These are phyloP conservation scores for Eupeodes corollae DNA, from an alignment of 1,140 invertebrate genomes.

Conservation along the genomic window DNA sequence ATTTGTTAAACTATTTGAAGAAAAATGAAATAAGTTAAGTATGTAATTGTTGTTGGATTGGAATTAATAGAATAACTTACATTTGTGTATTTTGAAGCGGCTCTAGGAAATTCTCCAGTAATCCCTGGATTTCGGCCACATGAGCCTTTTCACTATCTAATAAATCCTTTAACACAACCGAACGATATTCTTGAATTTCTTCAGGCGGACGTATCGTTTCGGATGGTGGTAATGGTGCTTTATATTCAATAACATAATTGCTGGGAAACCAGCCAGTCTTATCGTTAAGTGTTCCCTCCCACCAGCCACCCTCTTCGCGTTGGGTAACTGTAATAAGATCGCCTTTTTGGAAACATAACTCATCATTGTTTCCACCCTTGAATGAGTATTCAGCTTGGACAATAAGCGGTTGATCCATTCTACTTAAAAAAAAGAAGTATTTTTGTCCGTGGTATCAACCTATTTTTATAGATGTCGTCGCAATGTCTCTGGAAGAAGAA, in stretches of 20 bases:
- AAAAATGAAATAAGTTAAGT: conserved; percentile 18
- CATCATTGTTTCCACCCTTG: conserved; percentile 93
- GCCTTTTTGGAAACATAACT: conserved; percentile 91
- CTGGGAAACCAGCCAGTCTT: conserved; percentile 98
- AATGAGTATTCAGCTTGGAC: conserved; percentile 88
- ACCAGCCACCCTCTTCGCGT: conserved; percentile 86
- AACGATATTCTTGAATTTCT: conserved; percentile 61
- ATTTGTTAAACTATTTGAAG: conserved; percentile 68
- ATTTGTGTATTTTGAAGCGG: conserved; percentile 73
- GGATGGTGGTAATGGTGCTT: conserved; percentile 45
- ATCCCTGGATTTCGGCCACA: conserved; percentile 74
- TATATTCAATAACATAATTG: conserved; percentile 89
- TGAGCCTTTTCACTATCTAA: conserved; percentile 84
- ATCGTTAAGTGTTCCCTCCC: conserved; percentile 91
- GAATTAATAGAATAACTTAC: conserved; percentile 53
- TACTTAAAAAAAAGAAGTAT: too few species aligned
- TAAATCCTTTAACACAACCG: conserved; percentile 83
- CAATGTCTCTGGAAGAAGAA: too few species aligned
- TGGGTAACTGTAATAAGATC: conserved; percentile 94
- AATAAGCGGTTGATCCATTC: conserved; percentile 49
- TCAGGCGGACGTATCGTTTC: conserved; percentile 47
- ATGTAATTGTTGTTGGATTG: neutral
- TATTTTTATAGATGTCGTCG: too few species aligned
- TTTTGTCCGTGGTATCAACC: too few species aligned
- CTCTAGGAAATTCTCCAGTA: conserved; percentile 72